phyloP scores from a whole-genome alignment of 2,113 vertebrate species.

The Calypte anna region DNA sequence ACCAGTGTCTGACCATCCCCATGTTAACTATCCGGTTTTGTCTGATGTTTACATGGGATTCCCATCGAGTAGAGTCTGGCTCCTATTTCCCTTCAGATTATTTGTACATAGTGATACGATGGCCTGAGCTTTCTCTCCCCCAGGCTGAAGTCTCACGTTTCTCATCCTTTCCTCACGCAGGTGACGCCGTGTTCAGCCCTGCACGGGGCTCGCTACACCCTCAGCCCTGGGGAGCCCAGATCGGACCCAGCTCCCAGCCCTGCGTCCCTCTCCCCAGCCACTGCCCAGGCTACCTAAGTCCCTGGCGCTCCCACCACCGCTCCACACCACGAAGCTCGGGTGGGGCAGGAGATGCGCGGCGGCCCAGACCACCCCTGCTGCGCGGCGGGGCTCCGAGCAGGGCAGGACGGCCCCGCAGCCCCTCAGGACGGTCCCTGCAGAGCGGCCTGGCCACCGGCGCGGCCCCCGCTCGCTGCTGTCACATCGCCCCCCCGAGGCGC shows the following conservation, averaged over 20 bases:
- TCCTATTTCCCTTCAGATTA: background rate
- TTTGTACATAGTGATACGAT: accelerated
- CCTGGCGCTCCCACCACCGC: background rate
- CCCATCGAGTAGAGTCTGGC: accelerated
- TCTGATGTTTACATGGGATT: accelerated
- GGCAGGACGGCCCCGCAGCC: background rate
- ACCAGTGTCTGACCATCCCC: background rate
- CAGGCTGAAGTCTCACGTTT: background rate
- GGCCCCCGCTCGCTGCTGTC: background rate
- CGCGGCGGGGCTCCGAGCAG: no score
- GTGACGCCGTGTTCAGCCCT: accelerated
- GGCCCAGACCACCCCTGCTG: background rate
- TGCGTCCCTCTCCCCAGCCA: background rate
- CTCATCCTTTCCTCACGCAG: accelerated
- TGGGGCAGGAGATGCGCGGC: background rate
- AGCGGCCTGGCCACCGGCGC: background rate
- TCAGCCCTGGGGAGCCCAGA: background rate
- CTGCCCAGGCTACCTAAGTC: accelerated
- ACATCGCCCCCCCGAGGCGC: background rate
- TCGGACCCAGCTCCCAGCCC: no score
- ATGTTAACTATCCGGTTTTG: accelerated
- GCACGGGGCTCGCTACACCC: no score
- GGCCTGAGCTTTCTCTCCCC: background rate
- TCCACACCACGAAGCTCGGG: no score
- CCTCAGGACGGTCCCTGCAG: background rate